Evolutionary conservation across 2,113 vertebrate genomes (phyloP).

Genomic region (Myotis lucifugus): DNA sequence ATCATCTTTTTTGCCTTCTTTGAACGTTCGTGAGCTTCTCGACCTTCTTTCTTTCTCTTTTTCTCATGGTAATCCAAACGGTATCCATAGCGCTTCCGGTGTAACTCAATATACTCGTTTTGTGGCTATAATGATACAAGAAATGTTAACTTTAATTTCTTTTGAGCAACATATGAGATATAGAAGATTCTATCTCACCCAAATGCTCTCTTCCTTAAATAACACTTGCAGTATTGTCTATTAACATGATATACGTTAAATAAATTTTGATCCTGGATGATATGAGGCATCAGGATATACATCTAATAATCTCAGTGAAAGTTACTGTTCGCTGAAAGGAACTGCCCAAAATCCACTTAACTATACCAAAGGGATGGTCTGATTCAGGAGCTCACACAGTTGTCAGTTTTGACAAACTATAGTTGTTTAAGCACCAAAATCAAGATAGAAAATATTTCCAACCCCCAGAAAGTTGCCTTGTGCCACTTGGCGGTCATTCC

Average conservation of each 20-base stretch:
- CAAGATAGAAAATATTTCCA: background rate
- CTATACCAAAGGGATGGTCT: background rate
- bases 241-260: background rate
- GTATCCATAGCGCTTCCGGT: constrained; percentile 96
- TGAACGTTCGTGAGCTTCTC: constrained; percentile 95
- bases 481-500: background rate
- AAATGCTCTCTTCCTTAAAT: constrained; percentile 27
- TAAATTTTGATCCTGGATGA: constrained; percentile 1
- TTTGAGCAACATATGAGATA: background rate
- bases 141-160: constrained; percentile 11
- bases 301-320: constrained; percentile 21
- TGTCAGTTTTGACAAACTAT: background rate
- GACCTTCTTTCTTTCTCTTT: constrained; percentile 96
- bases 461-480: background rate
- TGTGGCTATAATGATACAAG: constrained; percentile 89
- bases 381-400: background rate
- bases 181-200: background rate
- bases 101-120: constrained; percentile 97
- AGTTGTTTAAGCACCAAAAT: constrained; percentile 10
- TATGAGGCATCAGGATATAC: background rate
- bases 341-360: background rate
- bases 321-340: constrained; percentile 10
- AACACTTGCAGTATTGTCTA: background rate
- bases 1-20: constrained; percentile 98
- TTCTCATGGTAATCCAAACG: constrained; percentile 97